Base-by-base conservation (phyloP, 2,888 invertebrate genomes). In the Sylvicola fuscatus region DNA sequence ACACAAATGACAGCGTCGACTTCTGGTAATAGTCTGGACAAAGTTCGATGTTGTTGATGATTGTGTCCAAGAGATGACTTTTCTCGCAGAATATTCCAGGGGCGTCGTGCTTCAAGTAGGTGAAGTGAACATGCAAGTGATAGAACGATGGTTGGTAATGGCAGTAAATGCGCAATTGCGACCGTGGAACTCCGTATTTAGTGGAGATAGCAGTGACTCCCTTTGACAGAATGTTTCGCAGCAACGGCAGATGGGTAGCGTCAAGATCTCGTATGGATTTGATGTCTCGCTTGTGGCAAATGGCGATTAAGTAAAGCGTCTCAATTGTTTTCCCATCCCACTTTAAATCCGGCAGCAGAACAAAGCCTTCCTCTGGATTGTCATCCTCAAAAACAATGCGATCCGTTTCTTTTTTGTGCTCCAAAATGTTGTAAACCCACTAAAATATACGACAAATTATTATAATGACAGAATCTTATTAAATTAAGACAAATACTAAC, bases 101-200 rank as follows among this genome's bases (percentile, higher is more conserved):
- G 1, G 80, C 76, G 45, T 84, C 81, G 60, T 76, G 76, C 32
- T 69, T 66, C 3, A 93, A 53, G 38, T 73, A 72, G 10, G 84
- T 84, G 49, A 93, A 86, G 56, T 98, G 97, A 0, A 97, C 68
- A 54, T 98, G 97, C 1, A 98, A 64, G 53, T 97, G 93, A 58
- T 92, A 95, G 61, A 90, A 98, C 0, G 92, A 86, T 0, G 97
- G 97, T 49, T 90, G 93, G 58, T 97, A 97, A 55, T 97, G 95
- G 0, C 95, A 54, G 54, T 82, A 97, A 40, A 84, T 69, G 15
- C 92, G 67, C 16, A 95, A 55, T 49, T 84, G 75, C 4, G 70
- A 68, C 12, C 64, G 55, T 3, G 68, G 59, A 2, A 97, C 46
- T 11, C 68, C 68, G 58, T 81, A 95, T 47, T 79, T 82, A 26